These are phyloP conservation scores for Gymnoscelis rufifasciata DNA, from an alignment of 2,888 invertebrate genomes.

Conservation along the genomic window DNA sequence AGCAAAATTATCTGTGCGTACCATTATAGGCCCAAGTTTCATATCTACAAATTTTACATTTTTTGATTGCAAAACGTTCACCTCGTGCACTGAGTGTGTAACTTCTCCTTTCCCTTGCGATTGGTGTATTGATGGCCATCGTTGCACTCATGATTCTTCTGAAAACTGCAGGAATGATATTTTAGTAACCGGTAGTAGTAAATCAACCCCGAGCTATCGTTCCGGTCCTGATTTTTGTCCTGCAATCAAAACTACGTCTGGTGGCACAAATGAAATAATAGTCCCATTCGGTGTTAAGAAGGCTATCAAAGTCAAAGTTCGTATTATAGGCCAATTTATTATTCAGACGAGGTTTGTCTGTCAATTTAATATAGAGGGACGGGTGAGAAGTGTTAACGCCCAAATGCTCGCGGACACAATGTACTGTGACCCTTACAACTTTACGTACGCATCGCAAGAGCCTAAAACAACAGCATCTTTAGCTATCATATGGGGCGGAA, in stretches of 20 bases:
- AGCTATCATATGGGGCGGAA: conserved; percentile 97
- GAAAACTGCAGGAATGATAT: conserved; percentile 97
- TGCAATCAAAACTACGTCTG: conserved; percentile 87
- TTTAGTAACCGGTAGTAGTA: conserved; percentile 93
- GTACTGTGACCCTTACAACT: conserved; percentile 95
- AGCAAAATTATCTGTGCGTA: conserved; percentile 94
- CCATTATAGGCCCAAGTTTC: conserved; percentile 94
- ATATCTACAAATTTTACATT: conserved; percentile 99
- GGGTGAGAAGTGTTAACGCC: conserved; percentile 94
- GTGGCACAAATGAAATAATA: conserved; percentile 89
- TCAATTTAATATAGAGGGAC: conserved; percentile 96
- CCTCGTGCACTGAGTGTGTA: conserved; percentile 98
- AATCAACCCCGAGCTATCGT: conserved; percentile 94
- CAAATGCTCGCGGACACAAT: conserved; percentile 94
- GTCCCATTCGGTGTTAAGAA: conserved; percentile 95
- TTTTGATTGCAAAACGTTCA: conserved; percentile 98
- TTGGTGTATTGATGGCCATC: conserved; percentile 98
- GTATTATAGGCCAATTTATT: conserved; percentile 96
- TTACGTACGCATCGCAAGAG: conserved; percentile 93
- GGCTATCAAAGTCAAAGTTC: conserved; percentile 94
- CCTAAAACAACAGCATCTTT: conserved; percentile 96
- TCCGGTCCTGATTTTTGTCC: conserved; percentile 97
- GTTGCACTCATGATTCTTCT: conserved; percentile 96
- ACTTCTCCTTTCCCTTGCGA: conserved; percentile 98
- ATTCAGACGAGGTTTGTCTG: conserved; percentile 96